Evolutionary conservation across 1,140 invertebrate genomes (phyloP), one percentile per base, ranked within the genome.

Genomic region (Leptinotarsa defecta): DNA sequence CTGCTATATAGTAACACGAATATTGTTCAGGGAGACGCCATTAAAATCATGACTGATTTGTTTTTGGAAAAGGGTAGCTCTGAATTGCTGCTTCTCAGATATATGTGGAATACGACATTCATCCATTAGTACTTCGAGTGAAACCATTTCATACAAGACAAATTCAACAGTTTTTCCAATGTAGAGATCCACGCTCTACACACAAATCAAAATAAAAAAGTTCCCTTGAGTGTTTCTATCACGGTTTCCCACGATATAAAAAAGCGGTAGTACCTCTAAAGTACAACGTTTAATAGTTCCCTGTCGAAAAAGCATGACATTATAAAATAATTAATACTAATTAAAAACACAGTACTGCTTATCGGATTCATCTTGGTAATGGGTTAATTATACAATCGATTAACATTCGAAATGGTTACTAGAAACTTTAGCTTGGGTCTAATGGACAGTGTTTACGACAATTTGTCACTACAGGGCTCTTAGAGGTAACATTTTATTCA

Each of bases 351-450:
- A 19, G 1, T 57, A 57, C n/a, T 17, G 15, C 13, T 57, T 57
- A 43, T 57, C 52, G 52, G 15, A 19, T 15, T 57, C 13, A 57
- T 57, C 52, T 57, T 4, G 15, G n/a, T 57, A 57, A 57, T 57
- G 52, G n/a, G 15, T 57, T 57, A 57, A 57, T 57, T 57, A 57
- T 57, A 57, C 52, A 57, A 57, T 17, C 52, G 52, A 57, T 57
- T 19, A 57, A 57, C 52, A 57, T 57, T 19, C 15, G 17, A 17
- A 57, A 57, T 57, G 15, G n/a, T 15, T 57, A 57, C 52, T 17
- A 57, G 52, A 57, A 17, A 57, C 52, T 6, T 43, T 17, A 19
- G n/a, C 15, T 57, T 57, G 13, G 52, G n/a, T 15, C n/a, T 57
- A 57, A 57, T 57, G 52, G 17, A 17, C 4, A 19, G 52, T 57